Conservation (phyloP, 2,797 vertebrate species). For the Ceyx erithaca region DNA sequence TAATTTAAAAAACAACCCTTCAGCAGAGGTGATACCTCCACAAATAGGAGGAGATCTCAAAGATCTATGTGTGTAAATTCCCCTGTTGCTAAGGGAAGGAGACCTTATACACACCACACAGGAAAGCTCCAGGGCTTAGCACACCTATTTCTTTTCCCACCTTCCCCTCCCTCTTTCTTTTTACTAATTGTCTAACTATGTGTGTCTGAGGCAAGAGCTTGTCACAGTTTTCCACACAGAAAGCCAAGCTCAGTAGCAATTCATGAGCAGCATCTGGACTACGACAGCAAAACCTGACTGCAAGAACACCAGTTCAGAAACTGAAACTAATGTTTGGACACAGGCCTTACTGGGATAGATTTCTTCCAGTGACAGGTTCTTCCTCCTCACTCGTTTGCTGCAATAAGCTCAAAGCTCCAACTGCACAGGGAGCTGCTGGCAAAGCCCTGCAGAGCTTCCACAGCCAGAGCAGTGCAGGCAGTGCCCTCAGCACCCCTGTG, state of each 20-base stretch:
- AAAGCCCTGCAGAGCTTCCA: neutral
- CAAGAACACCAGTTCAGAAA: neutral
- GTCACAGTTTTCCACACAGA: conserved; percentile 13
- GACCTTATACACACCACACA: fast-evolving
- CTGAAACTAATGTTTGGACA: neutral
- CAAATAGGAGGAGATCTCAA: neutral
- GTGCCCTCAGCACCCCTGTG: neutral
- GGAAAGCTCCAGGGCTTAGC: conserved; percentile 14
- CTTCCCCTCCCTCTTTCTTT: conserved; percentile 12
- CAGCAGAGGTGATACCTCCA: neutral
- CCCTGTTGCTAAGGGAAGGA: neutral
- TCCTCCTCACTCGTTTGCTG: neutral
- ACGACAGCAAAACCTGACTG: neutral
- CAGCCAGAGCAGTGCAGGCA: neutral
- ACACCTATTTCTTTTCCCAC: conserved; percentile 39
- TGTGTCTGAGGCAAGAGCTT: conserved; percentile 9
- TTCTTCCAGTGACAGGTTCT: neutral
- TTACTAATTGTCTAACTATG: conserved; percentile 42
- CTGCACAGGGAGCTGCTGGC: fast-evolving
- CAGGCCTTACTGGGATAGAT: fast-evolving
- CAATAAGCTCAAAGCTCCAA: neutral
- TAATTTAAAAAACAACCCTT: conserved; percentile 26
- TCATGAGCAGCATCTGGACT: neutral
- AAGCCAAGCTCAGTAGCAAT: conserved; percentile 10
- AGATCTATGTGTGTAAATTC: neutral